These are phyloP conservation scores for Drosophila acutilabella DNA, from an alignment of 2,888 invertebrate genomes.

Conservation along the genomic window DNA sequence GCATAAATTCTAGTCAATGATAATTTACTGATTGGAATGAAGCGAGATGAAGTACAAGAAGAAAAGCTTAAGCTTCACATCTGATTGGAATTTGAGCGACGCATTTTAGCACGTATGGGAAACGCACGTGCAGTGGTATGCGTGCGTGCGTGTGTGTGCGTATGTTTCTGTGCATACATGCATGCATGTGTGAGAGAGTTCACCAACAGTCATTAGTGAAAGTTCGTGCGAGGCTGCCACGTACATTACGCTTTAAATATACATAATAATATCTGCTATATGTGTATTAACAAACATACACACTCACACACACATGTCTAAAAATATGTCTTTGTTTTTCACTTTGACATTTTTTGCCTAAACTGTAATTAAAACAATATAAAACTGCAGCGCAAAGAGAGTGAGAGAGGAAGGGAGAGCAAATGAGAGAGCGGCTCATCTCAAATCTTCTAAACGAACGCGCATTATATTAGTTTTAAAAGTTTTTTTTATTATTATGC, in stretches of 20 bases:
- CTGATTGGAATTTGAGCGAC: conserved; percentile 31
- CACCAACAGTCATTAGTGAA: conserved; percentile 82
- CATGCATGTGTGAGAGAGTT: conserved; percentile 58
- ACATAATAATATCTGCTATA: conserved; percentile 25
- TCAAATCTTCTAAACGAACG: conserved; percentile 33
- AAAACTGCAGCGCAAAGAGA: conserved; percentile 15
- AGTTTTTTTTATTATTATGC: conserved; percentile 63
- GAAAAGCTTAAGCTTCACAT: conserved; percentile 5
- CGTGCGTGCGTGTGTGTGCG: conserved; percentile 22
- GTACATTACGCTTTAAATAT: conserved; percentile 62
- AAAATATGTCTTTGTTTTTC: conserved; percentile 19
- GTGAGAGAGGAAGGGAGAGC: conserved; percentile 21
- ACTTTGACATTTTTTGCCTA: conserved; percentile 30
- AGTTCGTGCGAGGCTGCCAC: conserved; percentile 71
- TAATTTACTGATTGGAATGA: conserved; percentile 1
- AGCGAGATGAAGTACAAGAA: conserved; percentile 2
- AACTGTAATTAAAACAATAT: background rate
- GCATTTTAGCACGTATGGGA: conserved; percentile 55
- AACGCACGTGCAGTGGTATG: conserved; percentile 44
- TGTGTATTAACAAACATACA: conserved; percentile 25
- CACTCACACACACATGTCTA: conserved; percentile 1
- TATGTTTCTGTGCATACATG: conserved; percentile 15
- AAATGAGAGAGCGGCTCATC: conserved; percentile 8
- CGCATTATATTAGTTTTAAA: conserved; percentile 25
- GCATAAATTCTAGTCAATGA: conserved; percentile 9